phyloP scores from a whole-genome alignment of 2,888 invertebrate species.

The Lycaena phlaeas region DNA sequence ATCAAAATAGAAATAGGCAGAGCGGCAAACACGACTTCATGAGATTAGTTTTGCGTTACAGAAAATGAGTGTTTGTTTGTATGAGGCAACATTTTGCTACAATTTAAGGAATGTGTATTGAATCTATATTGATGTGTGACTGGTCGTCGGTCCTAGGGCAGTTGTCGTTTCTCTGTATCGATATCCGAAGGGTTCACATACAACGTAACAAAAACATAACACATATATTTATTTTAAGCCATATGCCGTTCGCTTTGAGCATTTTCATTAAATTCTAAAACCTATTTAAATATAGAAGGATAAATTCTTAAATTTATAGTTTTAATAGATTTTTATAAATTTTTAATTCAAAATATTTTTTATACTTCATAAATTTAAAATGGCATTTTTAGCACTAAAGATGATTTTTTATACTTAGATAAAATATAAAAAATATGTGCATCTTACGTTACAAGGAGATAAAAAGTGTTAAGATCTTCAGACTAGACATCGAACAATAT shows the following conservation, averaged over 20 bases:
- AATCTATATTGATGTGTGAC: too few relatives aligned
- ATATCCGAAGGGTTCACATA: too few relatives aligned
- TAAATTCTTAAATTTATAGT: not conserved
- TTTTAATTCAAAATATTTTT: not conserved
- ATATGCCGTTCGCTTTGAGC: not conserved
- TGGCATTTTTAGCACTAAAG: constrained; percentile 2
- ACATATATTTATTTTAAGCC: constrained; percentile 4
- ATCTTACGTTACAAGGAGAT: constrained; percentile 3
- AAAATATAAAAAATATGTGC: constrained; percentile 7
- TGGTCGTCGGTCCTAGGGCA: constrained; percentile 1
- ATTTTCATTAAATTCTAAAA: not conserved
- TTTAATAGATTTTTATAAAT: not conserved
- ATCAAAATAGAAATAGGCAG: too few relatives aligned
- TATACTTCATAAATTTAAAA: not conserved
- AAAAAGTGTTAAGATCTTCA: constrained; percentile 1
- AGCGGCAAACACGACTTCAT: too few relatives aligned
- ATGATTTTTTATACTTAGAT: not conserved
- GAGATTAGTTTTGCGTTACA: too few relatives aligned
- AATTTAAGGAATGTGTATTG: too few relatives aligned
- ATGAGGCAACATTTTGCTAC: too few relatives aligned
- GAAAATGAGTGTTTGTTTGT: too few relatives aligned
- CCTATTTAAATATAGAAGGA: constrained; percentile 1
- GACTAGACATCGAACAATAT: constrained; percentile 5
- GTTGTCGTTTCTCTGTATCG: not conserved
- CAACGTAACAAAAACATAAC: too few relatives aligned